Evolutionary conservation across 1,140 invertebrate species (phyloP).

Genomic region (Trichoplusia ni): DNA sequence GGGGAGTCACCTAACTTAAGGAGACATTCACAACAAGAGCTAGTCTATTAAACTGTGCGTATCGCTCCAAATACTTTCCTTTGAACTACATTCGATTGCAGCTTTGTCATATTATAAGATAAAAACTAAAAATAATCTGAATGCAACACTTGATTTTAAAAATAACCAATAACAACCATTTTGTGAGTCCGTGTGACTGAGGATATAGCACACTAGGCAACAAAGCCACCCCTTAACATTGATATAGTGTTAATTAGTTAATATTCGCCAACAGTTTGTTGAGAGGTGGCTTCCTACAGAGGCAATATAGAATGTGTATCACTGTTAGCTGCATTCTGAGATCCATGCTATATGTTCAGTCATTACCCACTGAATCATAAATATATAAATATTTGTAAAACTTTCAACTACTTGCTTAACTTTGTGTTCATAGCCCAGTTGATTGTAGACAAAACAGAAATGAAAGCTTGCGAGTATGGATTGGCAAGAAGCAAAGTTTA

Average conservation of each 20-base stretch:
- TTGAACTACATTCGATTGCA: conserved; percentile 78
- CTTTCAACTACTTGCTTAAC: conserved; percentile 61
- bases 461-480: conserved; percentile 52
- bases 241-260: conserved; percentile 29
- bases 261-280: conserved; percentile 32
- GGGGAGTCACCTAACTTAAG: conserved; percentile 57
- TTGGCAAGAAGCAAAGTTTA: conserved; percentile 61
- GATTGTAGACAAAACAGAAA: conserved; percentile 52
- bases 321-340: conserved; percentile 78
- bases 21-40: conserved; percentile 67
- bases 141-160: conserved; percentile 75
- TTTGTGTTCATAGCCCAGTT: conserved; percentile 76
- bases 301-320: conserved; percentile 58
- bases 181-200: conserved; percentile 73
- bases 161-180: conserved; percentile 77
- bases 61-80: conserved; percentile 74
- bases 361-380: conserved; percentile 72
- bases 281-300: conserved; percentile 35
- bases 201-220: conserved; percentile 65
- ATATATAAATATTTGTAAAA: conserved; percentile 71
- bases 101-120: conserved; percentile 67
- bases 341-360: conserved; percentile 79
- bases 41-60: conserved; percentile 73
- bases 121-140: conserved; percentile 77
- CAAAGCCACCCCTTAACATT: conserved; percentile 45